phyloP scores from a whole-genome alignment of 2,113 vertebrate genomes.

The Megaceryle maxima region DNA sequence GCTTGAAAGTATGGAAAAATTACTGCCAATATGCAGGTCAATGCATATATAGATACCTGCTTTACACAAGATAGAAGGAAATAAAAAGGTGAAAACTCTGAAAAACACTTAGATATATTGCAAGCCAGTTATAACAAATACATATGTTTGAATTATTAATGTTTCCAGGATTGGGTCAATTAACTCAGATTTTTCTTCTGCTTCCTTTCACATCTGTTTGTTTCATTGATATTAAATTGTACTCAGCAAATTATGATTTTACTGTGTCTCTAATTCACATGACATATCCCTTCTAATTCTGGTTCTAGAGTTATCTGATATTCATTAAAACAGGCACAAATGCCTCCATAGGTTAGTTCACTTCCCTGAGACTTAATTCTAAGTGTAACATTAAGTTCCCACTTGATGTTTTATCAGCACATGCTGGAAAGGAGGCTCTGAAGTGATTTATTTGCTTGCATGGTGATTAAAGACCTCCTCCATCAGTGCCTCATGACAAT shows the following conservation, averaged over 20 bases:
- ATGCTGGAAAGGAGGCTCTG: background rate
- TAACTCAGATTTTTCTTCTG: background rate
- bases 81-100: background rate
- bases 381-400: background rate
- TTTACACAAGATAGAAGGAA: background rate
- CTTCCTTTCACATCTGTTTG: background rate
- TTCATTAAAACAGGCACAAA: background rate
- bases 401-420: background rate
- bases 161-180: background rate
- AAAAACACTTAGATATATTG: background rate
- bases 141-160: background rate
- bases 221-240: constrained; percentile 6
- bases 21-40: background rate
- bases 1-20: background rate
- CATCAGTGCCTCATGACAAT: background rate
- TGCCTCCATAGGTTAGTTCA: background rate
- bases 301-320: background rate
- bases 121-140: background rate
- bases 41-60: background rate
- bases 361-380: background rate
- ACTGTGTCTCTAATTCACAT: background rate
- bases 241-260: background rate
- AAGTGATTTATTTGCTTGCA: background rate
- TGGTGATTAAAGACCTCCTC: background rate
- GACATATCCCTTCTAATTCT: background rate